Conservation (phyloP, 2,797 vertebrate species). For the Myotis myotis region DNA sequence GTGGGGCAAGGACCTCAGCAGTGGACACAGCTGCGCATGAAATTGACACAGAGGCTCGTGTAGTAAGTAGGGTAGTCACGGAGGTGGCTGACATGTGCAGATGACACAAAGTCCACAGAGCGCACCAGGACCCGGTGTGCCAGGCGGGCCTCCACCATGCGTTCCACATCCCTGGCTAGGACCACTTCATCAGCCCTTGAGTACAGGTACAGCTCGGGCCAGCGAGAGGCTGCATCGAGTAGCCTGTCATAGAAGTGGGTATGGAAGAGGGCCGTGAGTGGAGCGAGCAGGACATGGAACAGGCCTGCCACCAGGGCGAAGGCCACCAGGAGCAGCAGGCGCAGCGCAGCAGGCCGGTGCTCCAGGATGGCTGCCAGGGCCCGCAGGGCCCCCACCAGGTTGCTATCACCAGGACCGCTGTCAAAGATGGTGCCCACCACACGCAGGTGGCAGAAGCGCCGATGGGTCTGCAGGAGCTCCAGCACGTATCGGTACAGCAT, state of each 20-base stretch:
- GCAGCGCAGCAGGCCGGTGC: conserved; percentile 84
- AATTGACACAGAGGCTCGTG: conserved; percentile 86
- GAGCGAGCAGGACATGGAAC: conserved; percentile 90
- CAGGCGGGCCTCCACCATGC: conserved; percentile 85
- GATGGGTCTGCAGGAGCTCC: conserved; percentile 88
- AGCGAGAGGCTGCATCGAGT: conserved; percentile 86
- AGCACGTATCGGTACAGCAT: conserved; percentile 96
- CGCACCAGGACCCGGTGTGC: conserved; percentile 85
- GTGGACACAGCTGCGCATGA: conserved; percentile 86
- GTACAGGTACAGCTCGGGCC: conserved; percentile 96
- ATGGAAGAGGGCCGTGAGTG: conserved; percentile 91
- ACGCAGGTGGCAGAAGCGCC: conserved; percentile 87
- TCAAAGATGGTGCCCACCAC: conserved; percentile 93
- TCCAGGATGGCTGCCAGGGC: conserved; percentile 89
- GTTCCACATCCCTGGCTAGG: conserved; percentile 87
- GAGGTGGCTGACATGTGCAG: conserved; percentile 92
- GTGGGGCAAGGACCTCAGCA: conserved; percentile 6
- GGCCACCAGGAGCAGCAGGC: conserved; percentile 86
- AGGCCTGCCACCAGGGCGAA: conserved; percentile 88
- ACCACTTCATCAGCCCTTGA: conserved; percentile 91
- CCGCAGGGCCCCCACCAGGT: conserved; percentile 89
- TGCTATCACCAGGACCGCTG: conserved; percentile 92
- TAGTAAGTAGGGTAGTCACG: conserved; percentile 91
- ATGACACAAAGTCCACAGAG: conserved; percentile 91
- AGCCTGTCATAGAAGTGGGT: conserved; percentile 93